Base-by-base conservation (phyloP, 2,113 vertebrate genomes). In the Amphiprion percula region DNA sequence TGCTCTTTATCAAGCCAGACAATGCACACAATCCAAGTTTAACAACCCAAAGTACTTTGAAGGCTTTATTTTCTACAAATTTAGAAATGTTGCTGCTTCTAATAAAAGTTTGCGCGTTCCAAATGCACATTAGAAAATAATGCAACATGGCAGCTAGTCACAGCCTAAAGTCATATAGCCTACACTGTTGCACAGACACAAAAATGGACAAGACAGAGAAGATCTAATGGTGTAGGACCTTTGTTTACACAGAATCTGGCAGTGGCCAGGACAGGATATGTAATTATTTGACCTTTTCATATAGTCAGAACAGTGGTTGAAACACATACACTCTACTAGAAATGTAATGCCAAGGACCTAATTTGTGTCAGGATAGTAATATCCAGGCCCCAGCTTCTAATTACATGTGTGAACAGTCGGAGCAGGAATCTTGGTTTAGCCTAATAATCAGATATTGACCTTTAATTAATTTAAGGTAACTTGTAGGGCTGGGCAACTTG, bases 281-380 rank as follows among this genome's bases (percentile, higher is more conserved):
- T n/a, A 67, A 75, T 68, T 65, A 28, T 41, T 11, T 74, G 78
- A 86, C 81, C 81, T 82, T 80, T 79, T 73, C 77, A 61, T 55
- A 10, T 16, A 19, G 59, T 67, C 33, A 37, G 28, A 63, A 41
- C 58, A 37, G 24, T 15, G 33, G 44, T 65, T 66, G 11, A 54
- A 78, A 77, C 60, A 63, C 39, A 52, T 28, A 56, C 33, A 56
- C 60, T 30, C 24, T 33, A 41, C 39, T 2, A 15, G 33, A 37
- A 30, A 28, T 74, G 41, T 30, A 21, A 83, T 76, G 71, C 76
- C 58, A 21, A 16, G 58, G 44, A 59, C 61, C 62, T 72, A 46
- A 78, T 74, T 44, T 78, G 53, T 60, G 70, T 54, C 39, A 17
- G 23, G 14, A 41, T n/a, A 8, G 61, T 16, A 15, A 37, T 53